A percentile compares a stretch with the other conserved stretches of the same genome.
These are phyloP conservation scores for Melanotaenia duboulayi DNA, from an alignment of 2,113 vertebrate genomes.

Conservation along the genomic window DNA sequence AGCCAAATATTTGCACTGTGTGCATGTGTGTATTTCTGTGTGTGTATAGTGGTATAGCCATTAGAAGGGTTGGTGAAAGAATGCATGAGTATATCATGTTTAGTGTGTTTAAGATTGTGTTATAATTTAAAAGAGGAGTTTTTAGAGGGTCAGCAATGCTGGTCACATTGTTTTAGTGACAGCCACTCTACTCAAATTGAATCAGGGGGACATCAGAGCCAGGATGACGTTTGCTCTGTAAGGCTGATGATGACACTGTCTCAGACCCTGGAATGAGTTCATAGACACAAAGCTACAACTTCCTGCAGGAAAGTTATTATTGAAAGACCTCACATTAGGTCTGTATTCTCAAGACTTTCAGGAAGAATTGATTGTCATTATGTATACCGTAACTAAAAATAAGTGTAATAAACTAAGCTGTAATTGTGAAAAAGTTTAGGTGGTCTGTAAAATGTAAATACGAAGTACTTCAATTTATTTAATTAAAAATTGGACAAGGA, in stretches of 20 bases:
- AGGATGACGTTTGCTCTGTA: constrained; percentile 36
- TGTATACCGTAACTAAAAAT: too few species aligned
- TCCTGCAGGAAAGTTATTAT: constrained; percentile 1
- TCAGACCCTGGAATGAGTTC: constrained; percentile 49
- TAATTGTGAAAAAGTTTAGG: too few species aligned
- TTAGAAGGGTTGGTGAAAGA: constrained; percentile 48
- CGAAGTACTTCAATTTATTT: too few species aligned
- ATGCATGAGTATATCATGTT: constrained; percentile 43
- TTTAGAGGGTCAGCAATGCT: constrained; percentile 55
- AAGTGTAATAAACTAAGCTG: too few species aligned
- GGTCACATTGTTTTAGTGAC: constrained; percentile 48
- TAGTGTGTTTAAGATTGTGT: constrained; percentile 42
- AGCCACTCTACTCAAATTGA: constrained; percentile 55
- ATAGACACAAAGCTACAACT: constrained; percentile 32
- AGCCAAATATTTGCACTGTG: constrained; percentile 71
- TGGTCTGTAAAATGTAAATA: too few species aligned
- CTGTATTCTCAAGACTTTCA: not conserved
- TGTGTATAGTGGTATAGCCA: constrained; percentile 32
- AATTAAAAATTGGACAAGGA: too few species aligned
- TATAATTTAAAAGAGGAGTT: constrained; percentile 61
- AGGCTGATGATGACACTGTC: constrained; percentile 55
- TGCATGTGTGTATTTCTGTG: constrained; percentile 63
- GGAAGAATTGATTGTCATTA: too few species aligned
- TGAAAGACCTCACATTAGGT: constrained; percentile 3
- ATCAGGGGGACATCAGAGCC: constrained; percentile 50